phyloP scores from a whole-genome alignment of 2,888 invertebrate genomes.

The Gari tellinella region DNA sequence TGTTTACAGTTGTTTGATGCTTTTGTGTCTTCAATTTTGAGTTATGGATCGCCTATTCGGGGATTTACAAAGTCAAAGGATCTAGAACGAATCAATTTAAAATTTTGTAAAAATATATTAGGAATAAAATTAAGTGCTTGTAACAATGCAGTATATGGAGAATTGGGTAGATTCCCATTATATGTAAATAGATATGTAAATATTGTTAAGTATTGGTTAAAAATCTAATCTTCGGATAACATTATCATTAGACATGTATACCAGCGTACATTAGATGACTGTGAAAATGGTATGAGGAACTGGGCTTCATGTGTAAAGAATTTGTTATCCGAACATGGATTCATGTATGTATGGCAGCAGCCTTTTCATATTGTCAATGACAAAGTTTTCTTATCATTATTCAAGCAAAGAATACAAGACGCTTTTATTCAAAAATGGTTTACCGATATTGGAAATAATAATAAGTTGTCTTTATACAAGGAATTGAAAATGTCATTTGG shows the following conservation, averaged over 20 bases:
- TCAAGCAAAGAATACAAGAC: too few species aligned
- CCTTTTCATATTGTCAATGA: too few species aligned
- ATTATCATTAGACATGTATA: neutral
- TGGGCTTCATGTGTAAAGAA: too few species aligned
- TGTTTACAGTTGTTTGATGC: conserved; percentile 20
- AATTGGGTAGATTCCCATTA: conserved; percentile 6
- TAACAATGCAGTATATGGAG: conserved; percentile 9
- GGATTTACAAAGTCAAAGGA: conserved; percentile 12
- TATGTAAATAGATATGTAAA: conserved; percentile 1
- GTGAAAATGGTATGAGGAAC: too few species aligned
- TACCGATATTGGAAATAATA: too few species aligned
- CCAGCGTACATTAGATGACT: too few species aligned
- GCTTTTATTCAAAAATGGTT: too few species aligned
- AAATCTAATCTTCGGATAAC: neutral
- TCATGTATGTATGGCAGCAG: too few species aligned
- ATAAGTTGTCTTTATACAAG: too few species aligned
- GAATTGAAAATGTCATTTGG: too few species aligned
- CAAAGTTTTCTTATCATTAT: too few species aligned
- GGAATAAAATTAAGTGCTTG: neutral
- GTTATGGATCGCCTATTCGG: conserved; percentile 8
- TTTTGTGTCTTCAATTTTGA: conserved; percentile 14
- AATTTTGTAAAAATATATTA: conserved; percentile 11
- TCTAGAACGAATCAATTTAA: conserved; percentile 20
- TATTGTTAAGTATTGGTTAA: conserved; percentile 13
- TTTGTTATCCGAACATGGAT: too few species aligned